Evolutionary conservation across 1,140 invertebrate genomes (phyloP).

Genomic region (Caligus rogercresseyi): DNA sequence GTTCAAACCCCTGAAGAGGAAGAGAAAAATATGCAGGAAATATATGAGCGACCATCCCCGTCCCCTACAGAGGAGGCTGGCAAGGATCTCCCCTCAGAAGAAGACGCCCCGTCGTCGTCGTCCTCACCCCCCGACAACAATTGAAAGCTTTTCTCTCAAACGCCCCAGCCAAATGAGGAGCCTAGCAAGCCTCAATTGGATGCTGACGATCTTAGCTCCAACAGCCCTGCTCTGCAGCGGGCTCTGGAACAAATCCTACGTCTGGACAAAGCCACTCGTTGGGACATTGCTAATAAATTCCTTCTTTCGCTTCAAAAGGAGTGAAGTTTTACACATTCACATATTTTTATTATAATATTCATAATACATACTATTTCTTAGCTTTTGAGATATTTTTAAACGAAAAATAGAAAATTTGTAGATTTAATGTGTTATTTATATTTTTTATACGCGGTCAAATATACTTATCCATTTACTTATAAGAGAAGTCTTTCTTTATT

Average conservation of each 20-base stretch:
- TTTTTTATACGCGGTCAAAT: too few relatives aligned
- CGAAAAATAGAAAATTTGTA: too few relatives aligned
- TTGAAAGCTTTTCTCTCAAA: not conserved
- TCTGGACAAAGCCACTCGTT: not conserved
- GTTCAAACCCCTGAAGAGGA: conserved; percentile 8
- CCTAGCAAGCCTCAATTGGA: not conserved
- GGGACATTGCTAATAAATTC: not conserved
- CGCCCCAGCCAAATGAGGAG: not conserved
- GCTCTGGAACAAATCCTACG: not conserved
- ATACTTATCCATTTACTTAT: too few relatives aligned
- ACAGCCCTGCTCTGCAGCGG: too few relatives aligned
- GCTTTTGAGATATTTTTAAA: too few relatives aligned
- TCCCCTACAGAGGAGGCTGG: conserved; percentile 2
- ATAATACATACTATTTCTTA: too few relatives aligned
- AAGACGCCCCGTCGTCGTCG: not conserved
- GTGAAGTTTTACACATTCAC: too few relatives aligned
- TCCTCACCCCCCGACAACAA: not conserved
- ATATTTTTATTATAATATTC: too few relatives aligned
- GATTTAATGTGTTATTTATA: too few relatives aligned
- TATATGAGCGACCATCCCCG: conserved; percentile 8
- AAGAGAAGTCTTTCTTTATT: too few relatives aligned
- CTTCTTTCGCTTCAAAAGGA: not conserved
- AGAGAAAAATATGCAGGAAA: conserved; percentile 4
- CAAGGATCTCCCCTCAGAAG: not conserved
- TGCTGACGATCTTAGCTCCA: too few relatives aligned